phyloP scores from a whole-genome alignment of 2,888 invertebrate species.

The Metellina segmentata region DNA sequence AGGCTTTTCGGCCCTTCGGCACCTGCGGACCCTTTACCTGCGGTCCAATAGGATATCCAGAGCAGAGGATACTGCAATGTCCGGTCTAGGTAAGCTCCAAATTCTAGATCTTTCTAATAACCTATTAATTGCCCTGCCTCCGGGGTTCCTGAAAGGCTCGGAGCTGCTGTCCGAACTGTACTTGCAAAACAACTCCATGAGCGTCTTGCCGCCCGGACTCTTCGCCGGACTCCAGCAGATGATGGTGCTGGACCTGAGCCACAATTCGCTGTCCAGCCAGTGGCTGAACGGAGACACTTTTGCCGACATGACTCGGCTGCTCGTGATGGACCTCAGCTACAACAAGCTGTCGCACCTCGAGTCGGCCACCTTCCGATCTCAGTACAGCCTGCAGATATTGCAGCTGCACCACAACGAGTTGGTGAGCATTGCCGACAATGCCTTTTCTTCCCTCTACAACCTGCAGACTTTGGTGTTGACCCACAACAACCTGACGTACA shows the following conservation, averaged over 20 bases:
- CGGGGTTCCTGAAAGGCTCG: constrained; percentile 88
- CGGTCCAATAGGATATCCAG: constrained; percentile 90
- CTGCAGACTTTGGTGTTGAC: constrained; percentile 93
- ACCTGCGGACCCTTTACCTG: constrained; percentile 91
- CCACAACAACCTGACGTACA: constrained; percentile 90
- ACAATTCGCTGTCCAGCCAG: constrained; percentile 89
- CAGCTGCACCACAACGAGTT: constrained; percentile 92
- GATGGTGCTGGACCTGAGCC: constrained; percentile 92
- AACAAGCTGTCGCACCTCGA: constrained; percentile 90
- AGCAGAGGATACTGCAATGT: constrained; percentile 78
- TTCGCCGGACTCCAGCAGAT: constrained; percentile 89
- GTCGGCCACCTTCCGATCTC: constrained; percentile 91
- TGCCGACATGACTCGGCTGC: constrained; percentile 92
- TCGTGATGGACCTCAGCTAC: constrained; percentile 91
- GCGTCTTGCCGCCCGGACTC: constrained; percentile 91
- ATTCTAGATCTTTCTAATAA: constrained; percentile 88
- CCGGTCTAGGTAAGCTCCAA: constrained; percentile 84
- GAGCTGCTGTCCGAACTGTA: constrained; percentile 91
- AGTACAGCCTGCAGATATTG: constrained; percentile 92
- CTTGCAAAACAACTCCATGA: constrained; percentile 94
- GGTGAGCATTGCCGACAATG: constrained; percentile 91
- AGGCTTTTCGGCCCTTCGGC: constrained; percentile 88
- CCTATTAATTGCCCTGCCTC: constrained; percentile 84
- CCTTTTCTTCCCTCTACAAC: constrained; percentile 95
- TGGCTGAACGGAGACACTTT: constrained; percentile 94